A percentile compares a stretch with the other conserved stretches of the same genome.
These are phyloP conservation scores for Euclidia mi DNA, from an alignment of 2,888 invertebrate species.

Conservation along the genomic window DNA sequence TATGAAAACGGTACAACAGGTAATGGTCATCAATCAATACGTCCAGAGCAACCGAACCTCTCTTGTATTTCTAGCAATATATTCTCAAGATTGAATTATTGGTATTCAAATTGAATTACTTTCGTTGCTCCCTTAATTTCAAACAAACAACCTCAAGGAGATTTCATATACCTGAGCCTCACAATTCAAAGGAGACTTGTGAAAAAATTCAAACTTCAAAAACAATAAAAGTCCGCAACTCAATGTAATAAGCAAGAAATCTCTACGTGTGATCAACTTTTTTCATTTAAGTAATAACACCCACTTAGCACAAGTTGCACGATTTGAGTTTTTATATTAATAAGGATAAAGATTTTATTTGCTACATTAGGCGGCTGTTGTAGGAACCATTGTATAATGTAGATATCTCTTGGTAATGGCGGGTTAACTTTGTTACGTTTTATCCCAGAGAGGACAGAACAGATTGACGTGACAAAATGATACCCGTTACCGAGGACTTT, in stretches of 20 bases:
- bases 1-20: too few species aligned
- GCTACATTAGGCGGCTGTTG: conserved; percentile 10
- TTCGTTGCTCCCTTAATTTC: too few species aligned
- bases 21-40: too few species aligned
- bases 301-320: conserved; percentile 8
- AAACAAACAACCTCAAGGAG: too few species aligned
- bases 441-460: conserved; percentile 35
- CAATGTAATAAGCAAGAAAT: conserved; percentile 27
- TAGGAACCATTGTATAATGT: conserved; percentile 23
- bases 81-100: too few species aligned
- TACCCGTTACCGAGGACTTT: conserved; percentile 37
- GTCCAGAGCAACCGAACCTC: too few species aligned
- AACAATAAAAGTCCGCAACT: conserved; percentile 29
- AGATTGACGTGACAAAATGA: conserved; percentile 58
- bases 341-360: conserved; percentile 23
- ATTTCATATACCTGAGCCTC: not conserved
- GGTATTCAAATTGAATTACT: too few species aligned
- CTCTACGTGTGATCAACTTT: conserved; percentile 21
- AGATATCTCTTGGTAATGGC: conserved; percentile 24
- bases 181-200: not conserved
- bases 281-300: conserved; percentile 30
- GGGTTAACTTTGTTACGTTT: conserved; percentile 49
- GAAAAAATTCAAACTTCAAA: conserved; percentile 8
- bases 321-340: conserved; percentile 25
- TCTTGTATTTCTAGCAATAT: too few species aligned